Base-by-base conservation (phyloP, 2,113 vertebrate species). In the Anolis carolinensis region DNA sequence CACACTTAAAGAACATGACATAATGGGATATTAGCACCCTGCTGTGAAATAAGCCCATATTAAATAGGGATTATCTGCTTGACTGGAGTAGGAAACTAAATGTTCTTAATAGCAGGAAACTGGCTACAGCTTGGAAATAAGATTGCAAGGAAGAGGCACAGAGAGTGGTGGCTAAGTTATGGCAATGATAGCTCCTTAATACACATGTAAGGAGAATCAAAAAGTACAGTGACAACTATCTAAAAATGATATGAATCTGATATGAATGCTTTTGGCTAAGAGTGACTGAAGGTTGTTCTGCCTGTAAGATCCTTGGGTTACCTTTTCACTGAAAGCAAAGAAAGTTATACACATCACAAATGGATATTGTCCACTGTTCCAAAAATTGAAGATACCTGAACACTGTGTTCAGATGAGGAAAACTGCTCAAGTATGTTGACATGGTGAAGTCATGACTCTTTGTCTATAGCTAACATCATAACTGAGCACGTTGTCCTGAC, bases 31-130 rank as follows among this genome's bases (percentile, higher is more conserved):
- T 21, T 65, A 71, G 34, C 25, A 59, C 78, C 39, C 36, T 34
- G 30, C 70, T 65, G 71, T 65, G 39, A 63, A 74, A 34, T 67
- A 36, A 86, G 59, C n/a, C 44, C 55, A 67, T 36, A 65, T 67
- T 75, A 86, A 78, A 52, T 23, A 74, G 34, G 71, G 80, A 77
- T 82, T 82, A 82, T 77, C 72, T 82, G 63, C 80, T 77, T 82
- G 27, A 44, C 16, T 23, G 36, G 11, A 77, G 36, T 27, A 39
- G 72, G 48, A 48, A 80, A 13, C 27, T 23, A 25, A 55, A 48
- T 68, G 20, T 59, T 78, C 67, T 71, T 48, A 77, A 65, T 63
- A 44, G 36, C 23, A 14, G 62, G n/a, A 76, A 77, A 87, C 50
- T 44, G 34, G 23, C 44, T 82, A 32, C n/a, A 10, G 13, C 16